Conservation (phyloP, 1,140 invertebrate species). For the Eueides isabella region DNA sequence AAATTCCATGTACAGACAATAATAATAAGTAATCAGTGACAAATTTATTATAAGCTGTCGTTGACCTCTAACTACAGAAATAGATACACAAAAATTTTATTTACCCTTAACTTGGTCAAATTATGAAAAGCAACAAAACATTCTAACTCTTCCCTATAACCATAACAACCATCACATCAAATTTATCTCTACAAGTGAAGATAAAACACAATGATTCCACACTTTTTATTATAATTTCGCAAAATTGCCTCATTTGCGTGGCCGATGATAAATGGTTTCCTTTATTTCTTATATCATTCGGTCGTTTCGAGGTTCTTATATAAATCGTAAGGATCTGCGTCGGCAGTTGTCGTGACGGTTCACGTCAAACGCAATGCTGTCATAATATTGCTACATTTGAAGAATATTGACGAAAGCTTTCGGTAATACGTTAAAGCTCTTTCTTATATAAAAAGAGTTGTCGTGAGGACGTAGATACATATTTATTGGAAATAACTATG, state of each 20-base stretch:
- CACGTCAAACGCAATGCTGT: background rate
- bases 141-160: background rate
- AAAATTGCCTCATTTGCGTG: constrained; percentile 9
- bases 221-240: constrained; percentile 11
- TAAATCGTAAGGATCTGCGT: constrained; percentile 1
- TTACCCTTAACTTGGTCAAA: background rate
- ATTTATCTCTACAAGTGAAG: background rate
- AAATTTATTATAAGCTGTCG: too few relatives aligned
- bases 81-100: background rate
- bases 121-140: background rate
- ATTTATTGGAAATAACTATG: too few relatives aligned
- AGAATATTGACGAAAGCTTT: constrained; percentile 2
- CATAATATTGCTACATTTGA: background rate
- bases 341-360: background rate
- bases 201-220: constrained; percentile 4
- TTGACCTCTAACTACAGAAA: too few relatives aligned
- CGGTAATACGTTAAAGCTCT: background rate
- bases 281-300: constrained; percentile 6
- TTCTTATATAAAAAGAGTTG: background rate
- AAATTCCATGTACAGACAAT: too few relatives aligned
- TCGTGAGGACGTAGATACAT: background rate
- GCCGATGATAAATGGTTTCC: background rate
- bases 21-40: too few relatives aligned
- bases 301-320: constrained; percentile 7
- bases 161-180: background rate